Evolutionary conservation across 2,797 vertebrate species (phyloP), one percentile per base, ranked within the genome.

Genomic region (Gymnoscopelus braueri): DNA sequence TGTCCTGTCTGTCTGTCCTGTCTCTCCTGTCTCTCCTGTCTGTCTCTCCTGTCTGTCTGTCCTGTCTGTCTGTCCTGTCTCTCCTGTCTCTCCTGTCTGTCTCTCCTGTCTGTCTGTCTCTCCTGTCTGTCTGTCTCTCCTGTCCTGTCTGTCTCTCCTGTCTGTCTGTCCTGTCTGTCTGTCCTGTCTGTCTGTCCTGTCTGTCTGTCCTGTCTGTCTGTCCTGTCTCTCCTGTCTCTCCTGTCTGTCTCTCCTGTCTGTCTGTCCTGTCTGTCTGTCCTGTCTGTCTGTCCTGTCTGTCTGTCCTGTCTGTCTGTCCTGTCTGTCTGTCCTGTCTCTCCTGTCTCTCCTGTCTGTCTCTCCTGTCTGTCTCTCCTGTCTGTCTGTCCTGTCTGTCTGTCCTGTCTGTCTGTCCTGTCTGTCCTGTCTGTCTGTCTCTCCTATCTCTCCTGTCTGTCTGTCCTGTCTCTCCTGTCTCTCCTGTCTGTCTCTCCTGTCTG

Each of bases 141-240:
- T 19, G 19, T 19, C 19, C 19, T 19, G 19, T 19, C 19, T 19
- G 19, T 19, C 19, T n/a, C n/a, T n/a, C n/a, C n/a, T n/a, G n/a
- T n/a, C n/a, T n/a, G n/a, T n/a, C n/a, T n/a, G n/a, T n/a, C n/a
- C n/a, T n/a, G n/a, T n/a, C 74, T 83, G 67, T 67, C 67, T 76
- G n/a, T n/a, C n/a, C n/a, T 74, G 87, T 89, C 55, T 84, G 71
- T 88, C 67, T 63, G 26, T 78, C 60, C 69, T 88, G 89, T 83
- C n/a, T n/a, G n/a, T n/a, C 19, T 19, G 19, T 19, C 19, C 19
- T 19, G 19, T 19, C 19, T 19, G 19, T 19, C 19, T n/a, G n/a
- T n/a, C n/a, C n/a, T n/a, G n/a, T n/a, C n/a, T n/a, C n/a, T n/a
- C n/a, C n/a, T n/a, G n/a, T n/a, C n/a, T n/a, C n/a, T n/a, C n/a